Conservation (phyloP, 2,113 vertebrate genomes). For the Heterotilapia buettikoferi region DNA sequence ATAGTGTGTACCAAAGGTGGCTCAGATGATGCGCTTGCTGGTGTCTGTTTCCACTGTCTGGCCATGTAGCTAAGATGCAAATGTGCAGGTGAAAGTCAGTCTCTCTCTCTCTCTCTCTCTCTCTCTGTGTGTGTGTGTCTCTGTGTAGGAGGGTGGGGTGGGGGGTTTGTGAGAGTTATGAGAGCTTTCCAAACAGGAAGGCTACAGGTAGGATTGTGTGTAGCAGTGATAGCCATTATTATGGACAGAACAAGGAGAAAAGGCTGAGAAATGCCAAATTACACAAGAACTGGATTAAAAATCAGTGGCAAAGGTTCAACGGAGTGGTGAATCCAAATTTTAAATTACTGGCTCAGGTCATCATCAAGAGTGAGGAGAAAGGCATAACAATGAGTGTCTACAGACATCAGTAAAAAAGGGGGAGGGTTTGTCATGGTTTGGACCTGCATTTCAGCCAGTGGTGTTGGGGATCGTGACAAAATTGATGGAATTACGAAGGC, state of each 20-base stretch:
- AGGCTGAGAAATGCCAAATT: not conserved
- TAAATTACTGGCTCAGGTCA: not conserved
- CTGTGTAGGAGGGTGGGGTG: rapidly evolving
- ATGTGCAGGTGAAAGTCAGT: slow-evolving; percentile 49
- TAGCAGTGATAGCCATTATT: not conserved
- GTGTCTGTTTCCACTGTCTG: slow-evolving; percentile 60
- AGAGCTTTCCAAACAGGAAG: not conserved
- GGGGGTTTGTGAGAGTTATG: not conserved
- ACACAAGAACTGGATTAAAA: not conserved
- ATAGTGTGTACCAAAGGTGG: slow-evolving; percentile 46
- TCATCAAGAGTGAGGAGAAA: not conserved
- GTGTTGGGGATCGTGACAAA: not conserved
- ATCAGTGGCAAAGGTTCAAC: not conserved
- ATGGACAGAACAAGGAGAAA: not conserved
- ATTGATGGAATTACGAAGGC: not conserved
- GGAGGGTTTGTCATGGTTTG: not conserved
- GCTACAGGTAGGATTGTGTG: not conserved
- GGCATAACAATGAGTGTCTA: not conserved
- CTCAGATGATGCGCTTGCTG: slow-evolving; percentile 41
- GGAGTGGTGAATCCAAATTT: not conserved
- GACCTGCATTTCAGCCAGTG: not conserved
- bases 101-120: not conserved
- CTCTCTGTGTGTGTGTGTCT: not conserved
- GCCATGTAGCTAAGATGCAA: slow-evolving; percentile 21
- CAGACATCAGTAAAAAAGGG: not conserved